Evolutionary conservation across 2,888 invertebrate species (phyloP).

Genomic region (Spatulosminthurus flaviceps): DNA sequence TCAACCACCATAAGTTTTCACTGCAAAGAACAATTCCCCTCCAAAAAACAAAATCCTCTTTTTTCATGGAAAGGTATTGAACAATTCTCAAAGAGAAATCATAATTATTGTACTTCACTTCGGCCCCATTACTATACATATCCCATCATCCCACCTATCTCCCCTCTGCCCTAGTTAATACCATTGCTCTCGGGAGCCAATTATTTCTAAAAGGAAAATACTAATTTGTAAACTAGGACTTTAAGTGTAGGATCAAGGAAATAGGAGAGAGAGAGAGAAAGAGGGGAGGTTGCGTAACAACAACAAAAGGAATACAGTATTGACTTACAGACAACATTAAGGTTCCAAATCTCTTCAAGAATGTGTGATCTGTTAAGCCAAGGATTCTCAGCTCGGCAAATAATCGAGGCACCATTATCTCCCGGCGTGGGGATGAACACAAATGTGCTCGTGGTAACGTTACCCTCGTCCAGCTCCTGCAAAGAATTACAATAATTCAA

Average conservation of each 20-base stretch:
- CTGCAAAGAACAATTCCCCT: too few relatives aligned
- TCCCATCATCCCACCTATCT: not conserved
- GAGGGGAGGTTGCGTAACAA: not conserved
- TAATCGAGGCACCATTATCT: slow-evolving; percentile 88
- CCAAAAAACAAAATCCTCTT: too few relatives aligned
- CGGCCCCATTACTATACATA: not conserved
- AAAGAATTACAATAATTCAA: slow-evolving; percentile 61
- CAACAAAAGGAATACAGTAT: not conserved
- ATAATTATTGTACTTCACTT: slow-evolving; percentile 5
- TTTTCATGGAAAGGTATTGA: not conserved
- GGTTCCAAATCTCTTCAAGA: slow-evolving; percentile 86
- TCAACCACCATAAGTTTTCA: too few relatives aligned
- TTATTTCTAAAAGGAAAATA: slow-evolving; percentile 13
- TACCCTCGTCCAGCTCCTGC: slow-evolving; percentile 83
- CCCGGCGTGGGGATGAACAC: slow-evolving; percentile 84
- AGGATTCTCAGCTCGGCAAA: slow-evolving; percentile 88
- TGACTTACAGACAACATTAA: slow-evolving; percentile 88
- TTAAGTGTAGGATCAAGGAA: not conserved
- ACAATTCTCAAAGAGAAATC: slow-evolving; percentile 1
- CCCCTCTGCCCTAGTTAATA: slow-evolving; percentile 7
- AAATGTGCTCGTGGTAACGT: slow-evolving; percentile 81
- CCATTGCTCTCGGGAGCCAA: slow-evolving; percentile 3
- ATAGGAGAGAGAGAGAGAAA: not conserved
- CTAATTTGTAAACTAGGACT: slow-evolving; percentile 18
- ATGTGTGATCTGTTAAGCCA: slow-evolving; percentile 79